Conservation (phyloP, 2,113 vertebrate genomes). For the Eupsittula cactorum region DNA sequence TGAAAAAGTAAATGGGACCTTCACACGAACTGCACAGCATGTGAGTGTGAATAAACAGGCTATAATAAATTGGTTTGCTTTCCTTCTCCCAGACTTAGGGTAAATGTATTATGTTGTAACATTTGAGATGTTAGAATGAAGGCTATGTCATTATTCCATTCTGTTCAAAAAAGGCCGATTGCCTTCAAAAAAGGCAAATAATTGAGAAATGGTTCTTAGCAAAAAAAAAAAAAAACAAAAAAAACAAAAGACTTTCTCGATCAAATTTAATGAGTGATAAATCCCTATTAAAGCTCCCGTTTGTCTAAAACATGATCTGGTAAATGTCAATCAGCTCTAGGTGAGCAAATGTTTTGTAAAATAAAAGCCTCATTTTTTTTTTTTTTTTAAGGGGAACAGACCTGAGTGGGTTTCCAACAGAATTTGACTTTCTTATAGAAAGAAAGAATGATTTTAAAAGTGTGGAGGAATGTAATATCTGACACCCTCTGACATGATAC, state of each 20-base stretch:
- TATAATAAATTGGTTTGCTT: constrained; percentile 65
- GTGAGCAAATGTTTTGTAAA: not conserved
- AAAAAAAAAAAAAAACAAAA: not conserved
- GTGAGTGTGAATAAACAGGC: constrained; percentile 68
- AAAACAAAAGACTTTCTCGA: not conserved
- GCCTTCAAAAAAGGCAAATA: not conserved
- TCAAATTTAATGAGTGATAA: not conserved
- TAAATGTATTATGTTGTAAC: constrained; percentile 39
- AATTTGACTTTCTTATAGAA: not conserved
- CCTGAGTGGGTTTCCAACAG: not conserved
- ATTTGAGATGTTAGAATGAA: constrained; percentile 6
- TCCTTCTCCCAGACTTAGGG: constrained; percentile 37
- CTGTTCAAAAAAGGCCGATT: not conserved
- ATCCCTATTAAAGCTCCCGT: not conserved
- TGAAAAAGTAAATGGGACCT: constrained; percentile 73
- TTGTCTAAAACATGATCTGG: not conserved
- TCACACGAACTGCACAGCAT: constrained; percentile 70
- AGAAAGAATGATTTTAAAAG: not conserved
- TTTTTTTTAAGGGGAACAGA: not conserved
- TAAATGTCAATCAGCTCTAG: not conserved
- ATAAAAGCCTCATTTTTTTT: not conserved
- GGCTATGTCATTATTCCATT: not conserved
- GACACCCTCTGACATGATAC: not conserved
- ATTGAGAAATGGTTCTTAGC: not conserved
- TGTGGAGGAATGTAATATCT: not conserved